Evolutionary conservation across 2,888 invertebrate genomes (phyloP), one percentile per base, ranked within the genome.

Genomic region (Oscheius sp.): DNA sequence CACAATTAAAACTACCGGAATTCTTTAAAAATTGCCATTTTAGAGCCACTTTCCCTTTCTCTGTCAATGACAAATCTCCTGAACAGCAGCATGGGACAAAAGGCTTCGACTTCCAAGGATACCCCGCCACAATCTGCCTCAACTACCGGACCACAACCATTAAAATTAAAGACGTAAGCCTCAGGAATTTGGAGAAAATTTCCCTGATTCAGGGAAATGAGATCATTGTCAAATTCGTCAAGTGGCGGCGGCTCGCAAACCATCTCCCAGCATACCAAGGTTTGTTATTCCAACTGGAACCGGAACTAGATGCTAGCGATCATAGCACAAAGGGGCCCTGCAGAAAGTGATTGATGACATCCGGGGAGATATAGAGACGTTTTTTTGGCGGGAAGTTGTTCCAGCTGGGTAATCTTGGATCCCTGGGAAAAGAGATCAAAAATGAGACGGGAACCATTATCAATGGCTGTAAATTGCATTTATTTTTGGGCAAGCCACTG

Each of bases 251-350:
- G 35, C 7, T 25, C 45, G 7, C 85, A 85, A 56, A 87, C 87
- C 16, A 87, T 87, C 41, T 86, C 86, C 2, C 87, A 87, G 63
- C 83, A 79, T 69, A 87, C 87, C 35, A 80, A 70, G 70, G 70
- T 70, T 46, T 25, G 52, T 64, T 23, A 25, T 21, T 45, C 23
- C 5, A 49, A 49, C 2, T 35, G 35, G 9, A 9, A 13, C 55
- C 2, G 25, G 13, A 23, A 55, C 18, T 52, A n/a, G 53, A n/a
- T 23, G n/a, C n/a, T 27, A 21, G 13, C 18, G 23, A 63, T 12
- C 46, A 21, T 9, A 63, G 18, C 41, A 45, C 25, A 63, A 63
- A 23, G 1, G 21, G 13, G 49, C 13, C 5, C 49, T 3, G 16
- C 21, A 18, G 16, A 49, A 9, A 35, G 35, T 35, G 35, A 35